These are phyloP conservation scores for Dolichotis patagonum DNA, from an alignment of 2,113 vertebrate genomes.

Conservation along the genomic window DNA sequence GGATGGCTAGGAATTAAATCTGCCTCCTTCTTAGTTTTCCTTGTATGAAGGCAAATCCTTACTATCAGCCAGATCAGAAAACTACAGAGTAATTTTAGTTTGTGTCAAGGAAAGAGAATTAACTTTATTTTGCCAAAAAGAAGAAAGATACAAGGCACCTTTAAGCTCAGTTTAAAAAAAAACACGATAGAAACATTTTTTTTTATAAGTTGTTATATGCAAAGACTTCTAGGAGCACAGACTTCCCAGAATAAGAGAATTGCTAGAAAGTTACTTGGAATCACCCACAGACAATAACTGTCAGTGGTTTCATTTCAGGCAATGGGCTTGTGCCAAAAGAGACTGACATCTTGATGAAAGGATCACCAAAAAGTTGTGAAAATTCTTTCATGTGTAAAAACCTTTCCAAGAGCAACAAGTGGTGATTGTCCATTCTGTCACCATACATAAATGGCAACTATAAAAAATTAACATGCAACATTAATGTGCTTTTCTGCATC, in stretches of 20 bases:
- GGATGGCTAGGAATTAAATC: background rate
- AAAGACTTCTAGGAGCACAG: slow-evolving; percentile 9
- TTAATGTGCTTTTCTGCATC: slow-evolving; percentile 66
- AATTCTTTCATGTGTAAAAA: slow-evolving; percentile 66
- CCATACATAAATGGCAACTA: slow-evolving; percentile 58
- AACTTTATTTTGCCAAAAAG: slow-evolving; percentile 45
- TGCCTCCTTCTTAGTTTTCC: background rate
- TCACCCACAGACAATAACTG: slow-evolving; percentile 76
- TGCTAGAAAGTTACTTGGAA: slow-evolving; percentile 74
- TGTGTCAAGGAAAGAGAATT: slow-evolving; percentile 60
- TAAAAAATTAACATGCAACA: slow-evolving; percentile 42
- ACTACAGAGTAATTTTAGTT: slow-evolving; percentile 31
- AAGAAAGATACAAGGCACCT: slow-evolving; percentile 51
- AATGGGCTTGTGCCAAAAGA: slow-evolving; percentile 76
- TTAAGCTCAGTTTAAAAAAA: slow-evolving; percentile 35
- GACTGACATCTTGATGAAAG: slow-evolving; percentile 75
- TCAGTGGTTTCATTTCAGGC: slow-evolving; percentile 77
- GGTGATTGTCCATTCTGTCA: slow-evolving; percentile 52
- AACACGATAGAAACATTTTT: background rate
- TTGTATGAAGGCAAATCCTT: background rate
- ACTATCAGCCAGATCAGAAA: background rate
- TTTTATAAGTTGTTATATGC: background rate
- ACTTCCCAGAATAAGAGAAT: slow-evolving; percentile 51
- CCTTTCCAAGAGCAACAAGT: slow-evolving; percentile 64
- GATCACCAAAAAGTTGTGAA: slow-evolving; percentile 65